Conservation (phyloP, 2,797 vertebrate genomes). For the Enteromius mattozi region DNA sequence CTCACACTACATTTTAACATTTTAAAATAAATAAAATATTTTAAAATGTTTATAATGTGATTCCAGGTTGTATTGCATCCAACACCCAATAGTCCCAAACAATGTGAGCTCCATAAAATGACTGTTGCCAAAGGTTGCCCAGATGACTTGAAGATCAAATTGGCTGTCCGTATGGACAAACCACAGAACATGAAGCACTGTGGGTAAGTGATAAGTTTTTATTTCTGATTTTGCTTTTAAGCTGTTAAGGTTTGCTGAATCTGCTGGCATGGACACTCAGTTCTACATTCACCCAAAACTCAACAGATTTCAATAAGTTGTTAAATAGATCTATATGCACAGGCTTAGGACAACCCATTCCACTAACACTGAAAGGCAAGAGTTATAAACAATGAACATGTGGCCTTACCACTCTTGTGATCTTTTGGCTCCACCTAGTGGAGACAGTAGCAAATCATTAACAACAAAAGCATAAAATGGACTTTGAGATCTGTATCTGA, state of each 20-base stretch:
- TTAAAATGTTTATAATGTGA: not conserved
- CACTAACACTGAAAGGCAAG: not conserved
- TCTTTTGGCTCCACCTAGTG: constrained; percentile 63
- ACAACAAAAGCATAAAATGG: not conserved
- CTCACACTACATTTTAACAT: not conserved
- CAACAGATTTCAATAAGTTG: not conserved
- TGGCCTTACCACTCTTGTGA: not conserved
- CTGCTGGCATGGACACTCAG: not conserved
- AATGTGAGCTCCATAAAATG: constrained; percentile 91
- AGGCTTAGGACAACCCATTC: not conserved
- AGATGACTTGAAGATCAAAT: constrained; percentile 88
- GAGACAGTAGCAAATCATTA: not conserved
- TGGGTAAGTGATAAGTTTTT: constrained; percentile 76
- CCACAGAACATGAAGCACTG: constrained; percentile 93
- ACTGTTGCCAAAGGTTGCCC: constrained; percentile 88
- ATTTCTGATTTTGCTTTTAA: not conserved
- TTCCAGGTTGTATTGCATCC: constrained; percentile 87
- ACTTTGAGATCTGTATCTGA: not conserved
- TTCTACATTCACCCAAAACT: not conserved
- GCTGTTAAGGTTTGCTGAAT: not conserved
- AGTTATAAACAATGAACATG: not conserved
- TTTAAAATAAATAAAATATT: not conserved
- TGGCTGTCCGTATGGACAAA: constrained; percentile 90
- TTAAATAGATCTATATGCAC: not conserved
- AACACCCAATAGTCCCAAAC: constrained; percentile 89